Evolutionary conservation across 1,140 invertebrate genomes (phyloP).

Genomic region (Macrobrachium nipponense): DNA sequence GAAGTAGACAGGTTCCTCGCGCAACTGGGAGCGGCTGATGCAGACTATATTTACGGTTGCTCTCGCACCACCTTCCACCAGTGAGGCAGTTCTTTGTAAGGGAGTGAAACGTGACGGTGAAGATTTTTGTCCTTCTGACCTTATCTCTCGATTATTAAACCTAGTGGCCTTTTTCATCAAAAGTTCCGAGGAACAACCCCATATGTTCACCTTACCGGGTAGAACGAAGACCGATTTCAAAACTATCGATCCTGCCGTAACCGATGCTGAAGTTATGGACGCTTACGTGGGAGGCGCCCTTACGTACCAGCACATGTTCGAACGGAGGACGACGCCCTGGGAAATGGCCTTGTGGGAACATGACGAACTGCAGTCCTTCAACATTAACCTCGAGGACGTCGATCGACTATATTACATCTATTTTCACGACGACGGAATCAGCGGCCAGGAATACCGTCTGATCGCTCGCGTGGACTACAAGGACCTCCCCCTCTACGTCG

Average conservation of each 20-base stretch:
- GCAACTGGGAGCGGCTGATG: no score
- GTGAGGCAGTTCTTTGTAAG: no score
- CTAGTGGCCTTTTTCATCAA: no score
- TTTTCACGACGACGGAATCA: neutral
- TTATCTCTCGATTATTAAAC: no score
- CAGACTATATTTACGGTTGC: no score
- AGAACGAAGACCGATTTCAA: neutral
- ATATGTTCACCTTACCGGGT: no score
- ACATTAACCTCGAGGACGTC: slow-evolving; percentile 23
- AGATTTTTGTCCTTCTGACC: no score
- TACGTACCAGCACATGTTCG: slow-evolving; percentile 25
- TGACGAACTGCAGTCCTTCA: slow-evolving; percentile 14
- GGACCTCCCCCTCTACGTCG: neutral
- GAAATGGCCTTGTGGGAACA: slow-evolving; percentile 23
- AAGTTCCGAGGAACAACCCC: no score
- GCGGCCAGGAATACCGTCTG: slow-evolving; percentile 13
- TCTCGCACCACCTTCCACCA: no score
- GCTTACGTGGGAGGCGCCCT: slow-evolving; percentile 8
- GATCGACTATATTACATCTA: slow-evolving; percentile 24
- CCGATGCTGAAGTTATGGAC: neutral
- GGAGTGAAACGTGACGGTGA: no score
- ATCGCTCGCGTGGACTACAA: slow-evolving; percentile 17
- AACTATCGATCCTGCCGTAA: neutral
- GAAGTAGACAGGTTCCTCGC: no score
- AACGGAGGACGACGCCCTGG: slow-evolving; percentile 38